Percentiles rank a stretch among this genome's conserved stretches.
These are phyloP conservation scores for Poecilia picta DNA, from an alignment of 2,797 vertebrate genomes.

Conservation along the genomic window DNA sequence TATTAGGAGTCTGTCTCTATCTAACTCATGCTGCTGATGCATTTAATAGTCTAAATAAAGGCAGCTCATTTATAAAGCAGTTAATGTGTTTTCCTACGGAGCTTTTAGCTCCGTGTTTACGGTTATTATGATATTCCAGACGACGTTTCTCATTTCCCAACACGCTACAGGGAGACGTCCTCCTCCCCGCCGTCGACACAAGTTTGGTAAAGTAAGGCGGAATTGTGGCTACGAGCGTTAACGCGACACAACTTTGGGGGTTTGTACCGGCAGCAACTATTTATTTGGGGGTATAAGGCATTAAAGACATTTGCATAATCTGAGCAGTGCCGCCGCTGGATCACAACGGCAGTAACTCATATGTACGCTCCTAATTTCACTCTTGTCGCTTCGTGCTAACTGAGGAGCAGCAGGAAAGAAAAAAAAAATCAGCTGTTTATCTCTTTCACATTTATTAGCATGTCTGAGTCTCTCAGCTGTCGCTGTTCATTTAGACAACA, in stretches of 20 bases:
- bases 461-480: constrained; percentile 54
- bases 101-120: constrained; percentile 54
- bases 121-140: constrained; percentile 41
- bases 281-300: constrained; percentile 65
- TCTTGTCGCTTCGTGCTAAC: constrained; percentile 58
- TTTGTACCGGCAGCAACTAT: constrained; percentile 57
- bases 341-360: constrained; percentile 54
- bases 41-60: constrained; percentile 72
- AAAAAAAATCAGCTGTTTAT: constrained; percentile 45
- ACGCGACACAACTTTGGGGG: constrained; percentile 35
- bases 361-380: constrained; percentile 51
- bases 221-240: constrained; percentile 33
- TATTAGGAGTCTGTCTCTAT: constrained; percentile 52
- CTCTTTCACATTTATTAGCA: constrained; percentile 60
- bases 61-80: constrained; percentile 68
- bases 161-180: constrained; percentile 44
- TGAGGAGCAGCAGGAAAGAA: constrained; percentile 30
- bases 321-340: constrained; percentile 60
- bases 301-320: constrained; percentile 74
- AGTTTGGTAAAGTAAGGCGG: constrained; percentile 29
- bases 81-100: constrained; percentile 65
- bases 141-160: constrained; percentile 62
- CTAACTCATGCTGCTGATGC: constrained; percentile 61
- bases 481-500: constrained; percentile 52
- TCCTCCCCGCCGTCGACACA: constrained; percentile 28